These are phyloP conservation scores for Prolemur simus DNA, from an alignment of 2,113 vertebrate genomes.

Conservation along the genomic window DNA sequence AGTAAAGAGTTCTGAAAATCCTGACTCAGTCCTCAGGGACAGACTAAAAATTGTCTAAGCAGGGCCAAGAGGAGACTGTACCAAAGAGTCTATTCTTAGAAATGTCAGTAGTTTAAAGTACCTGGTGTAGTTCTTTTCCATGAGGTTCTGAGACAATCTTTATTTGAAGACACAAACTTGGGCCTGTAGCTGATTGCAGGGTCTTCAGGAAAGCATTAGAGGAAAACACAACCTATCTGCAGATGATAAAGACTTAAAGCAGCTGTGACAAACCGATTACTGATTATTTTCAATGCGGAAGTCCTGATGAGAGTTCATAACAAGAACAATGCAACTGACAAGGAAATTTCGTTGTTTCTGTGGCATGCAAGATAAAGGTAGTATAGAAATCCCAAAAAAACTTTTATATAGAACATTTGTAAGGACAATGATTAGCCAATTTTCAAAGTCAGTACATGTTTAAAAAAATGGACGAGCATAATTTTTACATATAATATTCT, in stretches of 20 bases:
- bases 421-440: not conserved
- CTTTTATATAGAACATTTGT: not conserved
- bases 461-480: not conserved
- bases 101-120: not conserved
- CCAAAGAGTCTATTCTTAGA: not conserved
- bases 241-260: not conserved
- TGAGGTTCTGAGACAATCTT: not conserved
- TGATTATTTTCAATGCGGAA: not conserved
- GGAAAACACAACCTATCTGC: not conserved
- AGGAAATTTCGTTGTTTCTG: not conserved
- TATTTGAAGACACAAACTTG: not conserved
- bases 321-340: not conserved
- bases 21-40: not conserved
- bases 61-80: not conserved
- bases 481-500: not conserved
- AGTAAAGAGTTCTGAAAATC: not conserved
- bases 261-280: not conserved
- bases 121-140: not conserved
- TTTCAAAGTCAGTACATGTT: not conserved
- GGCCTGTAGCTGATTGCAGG: not conserved
- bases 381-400: not conserved
- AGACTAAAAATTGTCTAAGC: not conserved
- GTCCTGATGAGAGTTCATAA: not conserved
- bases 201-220: not conserved
- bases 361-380: not conserved